Evolutionary conservation across 1,140 invertebrate genomes (phyloP).

Genomic region (Heliconius melpomene): DNA sequence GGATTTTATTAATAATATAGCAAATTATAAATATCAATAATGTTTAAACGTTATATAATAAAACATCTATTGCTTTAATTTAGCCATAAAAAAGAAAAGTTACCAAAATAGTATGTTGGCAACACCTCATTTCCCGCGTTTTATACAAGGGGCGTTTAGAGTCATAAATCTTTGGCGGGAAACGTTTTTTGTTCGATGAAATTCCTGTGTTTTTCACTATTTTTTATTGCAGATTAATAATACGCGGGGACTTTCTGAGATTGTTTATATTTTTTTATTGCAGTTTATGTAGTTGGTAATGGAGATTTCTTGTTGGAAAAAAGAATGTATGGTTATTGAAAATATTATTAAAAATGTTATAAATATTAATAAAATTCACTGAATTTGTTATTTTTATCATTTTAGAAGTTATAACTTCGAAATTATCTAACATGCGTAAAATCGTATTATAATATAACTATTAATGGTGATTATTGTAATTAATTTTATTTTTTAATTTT

Average conservation of each 20-base stretch:
- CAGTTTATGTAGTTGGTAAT: constrained; percentile 25
- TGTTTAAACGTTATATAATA: neutral
- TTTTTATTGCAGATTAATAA: constrained; percentile 35
- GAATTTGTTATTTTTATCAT: too few species aligned
- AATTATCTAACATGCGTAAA: too few species aligned
- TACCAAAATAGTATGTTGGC: constrained; percentile 41
- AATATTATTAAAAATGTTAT: neutral
- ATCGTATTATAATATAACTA: too few species aligned
- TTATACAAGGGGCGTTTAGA: constrained; percentile 63
- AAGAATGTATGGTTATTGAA: neutral
- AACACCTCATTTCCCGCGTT: constrained; percentile 78
- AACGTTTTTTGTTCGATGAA: constrained; percentile 74
- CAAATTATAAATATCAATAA: neutral
- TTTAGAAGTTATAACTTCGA: too few species aligned
- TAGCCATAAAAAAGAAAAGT: constrained; percentile 60
- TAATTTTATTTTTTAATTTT: too few species aligned
- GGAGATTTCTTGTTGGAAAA: constrained; percentile 19
- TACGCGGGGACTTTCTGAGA: constrained; percentile 19
- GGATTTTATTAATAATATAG: neutral
- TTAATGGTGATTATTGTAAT: too few species aligned
- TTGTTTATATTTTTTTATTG: constrained; percentile 19
- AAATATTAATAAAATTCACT: too few species aligned
- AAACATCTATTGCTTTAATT: constrained; percentile 45
- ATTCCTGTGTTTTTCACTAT: constrained; percentile 71
- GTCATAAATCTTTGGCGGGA: constrained; percentile 75